Conservation (phyloP, 2,797 vertebrate genomes). For the Pangasius krempfi region DNA sequence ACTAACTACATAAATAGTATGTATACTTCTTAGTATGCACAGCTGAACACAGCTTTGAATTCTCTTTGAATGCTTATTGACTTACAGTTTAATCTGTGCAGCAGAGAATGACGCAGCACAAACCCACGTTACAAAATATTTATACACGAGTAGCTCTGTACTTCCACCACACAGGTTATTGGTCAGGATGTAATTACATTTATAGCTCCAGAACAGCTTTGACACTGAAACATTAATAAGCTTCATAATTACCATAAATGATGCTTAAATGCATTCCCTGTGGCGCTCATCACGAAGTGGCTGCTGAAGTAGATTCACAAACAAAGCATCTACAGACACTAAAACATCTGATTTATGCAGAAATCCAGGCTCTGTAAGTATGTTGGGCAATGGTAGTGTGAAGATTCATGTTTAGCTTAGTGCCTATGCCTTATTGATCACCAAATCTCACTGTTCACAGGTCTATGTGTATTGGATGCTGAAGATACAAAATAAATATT, state of each 20-base stretch:
- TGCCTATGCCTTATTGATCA: no score
- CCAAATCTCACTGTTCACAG: not conserved
- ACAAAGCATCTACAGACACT: not conserved
- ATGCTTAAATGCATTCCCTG: constrained; percentile 8
- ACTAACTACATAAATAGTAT: not conserved
- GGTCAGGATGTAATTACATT: constrained; percentile 2
- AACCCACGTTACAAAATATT: not conserved
- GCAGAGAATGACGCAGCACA: not conserved
- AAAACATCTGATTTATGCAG: not conserved
- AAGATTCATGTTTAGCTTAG: not conserved
- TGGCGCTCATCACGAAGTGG: constrained; percentile 1
- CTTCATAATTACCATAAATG: constrained; percentile 20
- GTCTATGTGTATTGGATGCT: not conserved
- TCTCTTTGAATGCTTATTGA: not conserved
- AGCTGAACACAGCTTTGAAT: not conserved
- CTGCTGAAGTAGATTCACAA: constrained; percentile 10
- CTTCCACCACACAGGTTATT: constrained; percentile 10
- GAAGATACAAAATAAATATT: not conserved
- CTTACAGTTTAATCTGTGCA: not conserved
- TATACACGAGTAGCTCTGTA: not conserved
- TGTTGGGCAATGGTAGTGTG: no score
- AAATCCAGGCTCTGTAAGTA: not conserved
- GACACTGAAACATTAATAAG: constrained; percentile 14
- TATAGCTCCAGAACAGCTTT: constrained; percentile 11
- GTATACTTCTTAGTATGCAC: not conserved